A percentile compares a stretch with the other conserved stretches of the same genome.
Conservation (phyloP, 2,888 invertebrate genomes). For the Drepanosiphum platanoidis region DNA sequence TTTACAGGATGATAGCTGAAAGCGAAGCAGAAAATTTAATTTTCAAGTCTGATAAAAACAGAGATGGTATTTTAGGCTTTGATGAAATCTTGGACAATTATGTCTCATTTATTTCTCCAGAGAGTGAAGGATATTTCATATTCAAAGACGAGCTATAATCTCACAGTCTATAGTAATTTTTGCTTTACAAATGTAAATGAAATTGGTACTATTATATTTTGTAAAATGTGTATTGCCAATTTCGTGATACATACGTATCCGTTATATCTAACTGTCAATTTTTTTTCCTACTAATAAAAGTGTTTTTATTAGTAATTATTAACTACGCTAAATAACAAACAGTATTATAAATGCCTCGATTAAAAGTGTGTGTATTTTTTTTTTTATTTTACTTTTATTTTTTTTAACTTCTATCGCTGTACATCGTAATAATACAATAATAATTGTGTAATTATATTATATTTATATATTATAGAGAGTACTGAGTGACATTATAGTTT, state of each 20-base stretch:
- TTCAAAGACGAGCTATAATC: constrained; percentile 83
- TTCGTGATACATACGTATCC: background rate
- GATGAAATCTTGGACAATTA: constrained; percentile 85
- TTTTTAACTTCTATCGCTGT: background rate
- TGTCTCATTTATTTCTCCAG: constrained; percentile 90
- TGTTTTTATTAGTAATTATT: background rate
- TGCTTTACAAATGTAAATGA: background rate
- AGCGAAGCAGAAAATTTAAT: constrained; percentile 93
- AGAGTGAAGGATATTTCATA: constrained; percentile 70
- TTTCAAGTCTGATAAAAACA: constrained; percentile 84
- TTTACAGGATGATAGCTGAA: constrained; percentile 80
- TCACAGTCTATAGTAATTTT: background rate
- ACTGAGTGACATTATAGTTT: too few relatives aligned
- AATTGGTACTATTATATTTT: background rate
- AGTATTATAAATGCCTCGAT: background rate
- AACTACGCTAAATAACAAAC: background rate
- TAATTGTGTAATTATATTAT: too few relatives aligned
- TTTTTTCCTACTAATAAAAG: background rate
- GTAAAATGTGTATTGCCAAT: background rate
- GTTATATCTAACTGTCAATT: background rate
- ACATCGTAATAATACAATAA: background rate
- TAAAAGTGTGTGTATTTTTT: too few relatives aligned
- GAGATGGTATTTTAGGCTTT: constrained; percentile 81
- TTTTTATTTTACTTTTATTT: background rate
- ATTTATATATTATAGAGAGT: background rate